Base-by-base conservation (phyloP, 2,888 invertebrate species). In the Hypsopygia costalis region DNA sequence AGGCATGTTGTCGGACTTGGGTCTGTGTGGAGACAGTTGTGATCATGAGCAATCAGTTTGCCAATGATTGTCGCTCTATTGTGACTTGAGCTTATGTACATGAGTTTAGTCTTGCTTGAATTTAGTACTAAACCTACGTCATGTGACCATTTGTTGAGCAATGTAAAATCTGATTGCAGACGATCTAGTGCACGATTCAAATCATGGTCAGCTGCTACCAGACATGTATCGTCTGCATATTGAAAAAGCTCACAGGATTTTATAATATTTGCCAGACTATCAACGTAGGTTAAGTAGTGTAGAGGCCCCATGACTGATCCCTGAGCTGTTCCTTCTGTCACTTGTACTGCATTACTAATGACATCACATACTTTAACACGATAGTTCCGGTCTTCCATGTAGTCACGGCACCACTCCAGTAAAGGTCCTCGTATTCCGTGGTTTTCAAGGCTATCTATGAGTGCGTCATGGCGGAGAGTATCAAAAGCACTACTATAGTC, bases 401-500 rank as follows among this genome's bases (percentile, higher is more conserved):
- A 25, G 11, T 34, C 27, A 8, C n/a, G 9, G 4, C 11, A 34
- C 34, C 34, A 34, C 1, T 11, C 7, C 1, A 11, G 11, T n/a
- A 34, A n/a, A n/a, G 34, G 34, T 10, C 11, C 25, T 34, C 25
- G 6, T 3, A 34, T 11, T 1, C 34, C 34, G 11, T 22, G 6
- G 0, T 34, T 22, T 0, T 34, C 10, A 0, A 34, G 7, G 8
- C 25, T 4, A 2, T 27, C 12, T 8, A 34, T 6, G 1, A 34
- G 11, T 1, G 7, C 25, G 5, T 25, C 11, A 5, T 27, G 12
- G 3, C n/a, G 2, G 1, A 25, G 12, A 3, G 27, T 34, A n/a
- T 34, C 34, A 34, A 34, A 34, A 4, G 34, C 34, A 1, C 25
- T 34, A 8, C 12, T 34, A 6, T 11, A 34, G 8, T 34, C 34